Conservation (phyloP, 2,113 vertebrate genomes). For the Peromyscus polionotus region DNA sequence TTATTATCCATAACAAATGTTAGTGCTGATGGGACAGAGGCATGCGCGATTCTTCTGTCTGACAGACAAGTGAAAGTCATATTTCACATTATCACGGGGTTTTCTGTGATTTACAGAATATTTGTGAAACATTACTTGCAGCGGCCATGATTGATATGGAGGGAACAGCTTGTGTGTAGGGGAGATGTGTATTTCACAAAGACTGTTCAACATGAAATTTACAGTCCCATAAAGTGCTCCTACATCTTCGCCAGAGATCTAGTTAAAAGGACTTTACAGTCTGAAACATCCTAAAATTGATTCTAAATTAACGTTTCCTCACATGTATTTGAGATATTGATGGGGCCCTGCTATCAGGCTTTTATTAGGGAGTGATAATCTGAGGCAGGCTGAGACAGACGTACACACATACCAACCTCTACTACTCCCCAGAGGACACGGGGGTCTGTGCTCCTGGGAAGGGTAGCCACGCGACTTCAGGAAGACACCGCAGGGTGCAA, state of each 20-base stretch:
- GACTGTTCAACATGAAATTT: slow-evolving; percentile 87
- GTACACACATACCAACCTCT: slow-evolving; percentile 69
- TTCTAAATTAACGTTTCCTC: slow-evolving; percentile 88
- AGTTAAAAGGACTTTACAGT: slow-evolving; percentile 91
- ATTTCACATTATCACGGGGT: slow-evolving; percentile 89
- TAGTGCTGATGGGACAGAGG: slow-evolving; percentile 88
- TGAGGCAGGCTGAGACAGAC: slow-evolving; percentile 70
- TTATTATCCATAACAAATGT: slow-evolving; percentile 93
- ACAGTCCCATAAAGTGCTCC: slow-evolving; percentile 88
- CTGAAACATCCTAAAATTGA: slow-evolving; percentile 90
- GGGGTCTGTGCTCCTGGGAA: slow-evolving; percentile 35
- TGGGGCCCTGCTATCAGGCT: slow-evolving; percentile 79
- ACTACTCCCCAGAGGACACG: slow-evolving; percentile 64
- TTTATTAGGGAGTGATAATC: slow-evolving; percentile 85
- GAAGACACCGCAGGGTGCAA: not conserved
- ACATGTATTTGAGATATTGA: slow-evolving; percentile 86
- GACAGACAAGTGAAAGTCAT: slow-evolving; percentile 90
- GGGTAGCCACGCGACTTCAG: not conserved
- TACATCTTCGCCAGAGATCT: slow-evolving; percentile 87
- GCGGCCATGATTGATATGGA: slow-evolving; percentile 86
- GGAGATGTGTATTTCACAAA: slow-evolving; percentile 86
- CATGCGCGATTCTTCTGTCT: slow-evolving; percentile 86
- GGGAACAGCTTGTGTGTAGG: slow-evolving; percentile 83
- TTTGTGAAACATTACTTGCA: slow-evolving; percentile 89
- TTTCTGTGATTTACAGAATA: slow-evolving; percentile 91